A percentile compares a stretch with the other conserved stretches of the same genome.
phyloP scores from a whole-genome alignment of 2,113 vertebrate species.

The Myocastor coypus region DNA sequence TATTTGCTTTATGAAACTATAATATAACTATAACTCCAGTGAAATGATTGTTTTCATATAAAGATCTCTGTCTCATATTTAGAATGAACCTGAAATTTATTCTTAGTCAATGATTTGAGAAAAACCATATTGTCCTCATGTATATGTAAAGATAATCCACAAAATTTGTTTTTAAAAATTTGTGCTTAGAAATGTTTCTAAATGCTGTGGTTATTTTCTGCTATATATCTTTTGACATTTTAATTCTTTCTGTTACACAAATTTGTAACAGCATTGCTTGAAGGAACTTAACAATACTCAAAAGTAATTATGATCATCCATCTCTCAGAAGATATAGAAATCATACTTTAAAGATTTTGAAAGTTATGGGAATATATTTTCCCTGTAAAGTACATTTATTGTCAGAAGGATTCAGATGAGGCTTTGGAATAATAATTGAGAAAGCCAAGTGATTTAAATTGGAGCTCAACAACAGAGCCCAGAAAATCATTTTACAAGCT shows the following conservation, averaged over 20 bases:
- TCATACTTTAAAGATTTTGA: constrained; percentile 72
- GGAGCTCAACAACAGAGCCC: constrained; percentile 38
- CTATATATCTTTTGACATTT: constrained; percentile 71
- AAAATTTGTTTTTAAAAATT: constrained; percentile 44
- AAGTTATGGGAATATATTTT: constrained; percentile 72
- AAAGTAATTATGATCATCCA: constrained; percentile 78
- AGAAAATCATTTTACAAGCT: constrained; percentile 63
- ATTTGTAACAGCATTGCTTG: constrained; percentile 65
- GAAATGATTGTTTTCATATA: background rate
- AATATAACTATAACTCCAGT: background rate
- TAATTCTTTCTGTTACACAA: constrained; percentile 75
- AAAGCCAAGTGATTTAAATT: constrained; percentile 76
- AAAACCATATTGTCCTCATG: background rate
- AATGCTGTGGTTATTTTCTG: constrained; percentile 41
- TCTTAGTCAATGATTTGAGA: background rate
- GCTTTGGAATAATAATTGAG: constrained; percentile 76
- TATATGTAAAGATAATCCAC: constrained; percentile 22
- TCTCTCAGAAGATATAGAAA: constrained; percentile 73
- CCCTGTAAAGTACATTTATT: constrained; percentile 68
- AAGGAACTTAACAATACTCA: constrained; percentile 71
- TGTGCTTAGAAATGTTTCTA: constrained; percentile 52
- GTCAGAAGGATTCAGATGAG: constrained; percentile 69
- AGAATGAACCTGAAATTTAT: background rate
- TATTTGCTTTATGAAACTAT: background rate
- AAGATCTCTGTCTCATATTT: background rate